Conservation (phyloP, 1,140 invertebrate species). For the Diachasma alloeum region DNA sequence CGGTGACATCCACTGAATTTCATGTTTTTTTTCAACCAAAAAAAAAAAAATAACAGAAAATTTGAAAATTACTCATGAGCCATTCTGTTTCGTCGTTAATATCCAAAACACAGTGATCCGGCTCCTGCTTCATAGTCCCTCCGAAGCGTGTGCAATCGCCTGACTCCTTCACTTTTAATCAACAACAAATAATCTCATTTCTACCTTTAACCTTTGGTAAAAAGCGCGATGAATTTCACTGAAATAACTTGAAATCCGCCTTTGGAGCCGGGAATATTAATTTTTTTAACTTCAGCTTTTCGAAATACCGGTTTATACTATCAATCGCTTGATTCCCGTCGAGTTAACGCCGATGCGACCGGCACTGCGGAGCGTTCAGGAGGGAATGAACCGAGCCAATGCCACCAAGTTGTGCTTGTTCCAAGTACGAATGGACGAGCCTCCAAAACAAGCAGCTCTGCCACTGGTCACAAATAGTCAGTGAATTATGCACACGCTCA, state of each 20-base stretch:
- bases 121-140: conserved; percentile 23
- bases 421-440: background rate
- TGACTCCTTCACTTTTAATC: background rate
- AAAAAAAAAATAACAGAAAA: background rate
- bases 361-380: background rate
- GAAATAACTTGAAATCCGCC: background rate
- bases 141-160: too few species aligned
- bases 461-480: background rate
- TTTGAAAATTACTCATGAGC: conserved; percentile 24
- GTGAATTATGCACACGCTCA: too few species aligned
- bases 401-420: background rate
- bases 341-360: background rate
- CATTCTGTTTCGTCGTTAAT: conserved; percentile 31
- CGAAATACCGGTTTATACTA: background rate
- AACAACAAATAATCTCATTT: background rate
- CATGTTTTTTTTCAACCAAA: too few species aligned
- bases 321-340: background rate
- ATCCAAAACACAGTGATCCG: conserved; percentile 35
- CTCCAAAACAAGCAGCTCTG: background rate
- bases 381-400: background rate
- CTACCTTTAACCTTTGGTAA: background rate
- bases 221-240: background rate
- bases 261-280: background rate
- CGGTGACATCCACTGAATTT: too few species aligned
- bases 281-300: background rate